phyloP scores from a whole-genome alignment of 1,140 invertebrate species.

The Neotoxoptera formosana region DNA sequence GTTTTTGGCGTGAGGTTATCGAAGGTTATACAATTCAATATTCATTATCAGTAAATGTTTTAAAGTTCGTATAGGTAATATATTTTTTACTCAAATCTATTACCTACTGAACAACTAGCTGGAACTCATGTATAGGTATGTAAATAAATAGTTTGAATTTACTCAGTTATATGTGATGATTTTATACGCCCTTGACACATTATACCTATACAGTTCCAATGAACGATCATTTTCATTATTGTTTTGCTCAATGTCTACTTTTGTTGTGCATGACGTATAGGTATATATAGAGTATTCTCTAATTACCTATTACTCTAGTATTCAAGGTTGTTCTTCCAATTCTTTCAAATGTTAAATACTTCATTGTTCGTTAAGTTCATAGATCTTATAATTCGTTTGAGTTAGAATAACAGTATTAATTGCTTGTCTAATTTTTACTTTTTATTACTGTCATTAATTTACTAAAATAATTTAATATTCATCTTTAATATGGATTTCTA shows the following conservation, averaged over 20 bases:
- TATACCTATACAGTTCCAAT: background rate
- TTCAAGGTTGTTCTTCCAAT: constrained; percentile 27
- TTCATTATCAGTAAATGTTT: background rate
- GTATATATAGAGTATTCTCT: background rate
- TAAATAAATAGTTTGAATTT: background rate
- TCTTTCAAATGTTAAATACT: background rate
- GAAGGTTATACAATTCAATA: background rate
- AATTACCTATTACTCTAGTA: background rate
- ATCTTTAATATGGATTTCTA: background rate
- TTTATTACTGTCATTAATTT: background rate
- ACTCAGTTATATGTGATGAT: background rate
- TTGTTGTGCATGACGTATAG: background rate
- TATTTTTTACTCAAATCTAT: background rate
- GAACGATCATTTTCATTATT: constrained; percentile 29
- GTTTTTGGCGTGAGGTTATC: background rate
- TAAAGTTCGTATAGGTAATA: background rate
- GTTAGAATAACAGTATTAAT: background rate
- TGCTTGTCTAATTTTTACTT: background rate
- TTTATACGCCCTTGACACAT: constrained; percentile 26
- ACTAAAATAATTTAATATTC: background rate
- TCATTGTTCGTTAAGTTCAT: background rate
- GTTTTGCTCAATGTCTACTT: constrained; percentile 5
- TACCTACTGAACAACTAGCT: background rate
- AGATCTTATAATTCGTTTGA: background rate
- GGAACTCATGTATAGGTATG: background rate